Evolutionary conservation across 1,140 invertebrate genomes (phyloP), one percentile per base, ranked within the genome.

Genomic region (Drosophila novamexicana): DNA sequence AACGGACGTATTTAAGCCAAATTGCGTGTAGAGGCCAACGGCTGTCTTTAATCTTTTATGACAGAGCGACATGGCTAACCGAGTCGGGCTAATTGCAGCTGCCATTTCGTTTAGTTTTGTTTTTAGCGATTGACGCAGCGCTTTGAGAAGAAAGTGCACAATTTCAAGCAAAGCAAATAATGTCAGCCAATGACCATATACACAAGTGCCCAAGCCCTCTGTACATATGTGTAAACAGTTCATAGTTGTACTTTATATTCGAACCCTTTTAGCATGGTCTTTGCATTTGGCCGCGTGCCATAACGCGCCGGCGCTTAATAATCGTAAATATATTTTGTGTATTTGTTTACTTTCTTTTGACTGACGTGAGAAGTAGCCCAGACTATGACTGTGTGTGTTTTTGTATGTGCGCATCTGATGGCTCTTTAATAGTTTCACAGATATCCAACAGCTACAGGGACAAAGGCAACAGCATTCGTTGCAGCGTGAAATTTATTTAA

Each of bases 341-440:
- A 54, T 68, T 77, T 72, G 79, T 88, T 79, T 88, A 86, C 83
- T 86, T 86, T 86, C 83, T 86, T 86, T 86, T 79, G 66, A 50
- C 59, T 70, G 59, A 75, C 73, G 67, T 75, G 73, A 75, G 66
- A 64, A 63, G 16, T 68, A 65, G 29, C 42, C 44, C 29, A 32
- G 45, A 34, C 29, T 22, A 14, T 37, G 14, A 32, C 1, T 39
- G 52, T 9, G 9, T 54, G 32, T 44, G 14, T 62, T 14, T 14
- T 14, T 14, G 37, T 45, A 9, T 63, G 49, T 49, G 49, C 72
- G 65, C 69, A 62, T 81, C 66, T 81, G 69, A 75, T 85, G 70
- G 71, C 61, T 81, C 71, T 88, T 88, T 85, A 88, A 85, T 85
- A 86, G 88, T 88, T 85, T 79, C 64, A 64, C 58, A 76, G 73